Conservation (phyloP, 2,797 vertebrate species). For the Lutjanus argentimaculatus region DNA sequence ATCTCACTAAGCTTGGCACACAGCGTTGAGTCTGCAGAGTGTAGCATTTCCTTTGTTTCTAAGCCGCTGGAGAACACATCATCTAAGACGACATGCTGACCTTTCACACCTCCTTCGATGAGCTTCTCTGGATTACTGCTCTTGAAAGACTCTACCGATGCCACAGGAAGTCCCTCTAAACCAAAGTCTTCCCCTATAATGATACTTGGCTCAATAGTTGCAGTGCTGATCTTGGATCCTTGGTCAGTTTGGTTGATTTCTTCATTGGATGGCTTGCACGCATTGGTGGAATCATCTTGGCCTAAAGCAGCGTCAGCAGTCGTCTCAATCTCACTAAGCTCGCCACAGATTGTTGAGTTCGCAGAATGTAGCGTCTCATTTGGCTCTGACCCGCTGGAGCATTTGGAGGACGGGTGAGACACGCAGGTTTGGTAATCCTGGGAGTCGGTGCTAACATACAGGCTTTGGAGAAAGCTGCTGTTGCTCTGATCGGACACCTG, state of each 20-base stretch:
- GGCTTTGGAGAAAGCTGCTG: slow-evolving; percentile 67
- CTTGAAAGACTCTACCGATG: neutral
- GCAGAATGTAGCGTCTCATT: slow-evolving; percentile 36
- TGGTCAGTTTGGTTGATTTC: slow-evolving; percentile 1
- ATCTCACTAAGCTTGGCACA: slow-evolving; percentile 24
- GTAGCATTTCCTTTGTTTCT: slow-evolving; percentile 17
- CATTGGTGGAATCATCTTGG: neutral
- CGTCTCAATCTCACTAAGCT: slow-evolving; percentile 17
- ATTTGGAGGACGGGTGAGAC: slow-evolving; percentile 71
- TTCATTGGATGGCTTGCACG: neutral
- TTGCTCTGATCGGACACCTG: slow-evolving; percentile 37
- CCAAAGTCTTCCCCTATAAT: neutral
- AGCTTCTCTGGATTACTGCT: slow-evolving; percentile 21
- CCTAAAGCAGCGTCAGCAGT: neutral
- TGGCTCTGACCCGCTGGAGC: slow-evolving; percentile 30
- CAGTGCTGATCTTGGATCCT: neutral
- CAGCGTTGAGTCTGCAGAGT: slow-evolving; percentile 49
- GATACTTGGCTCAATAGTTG: slow-evolving; percentile 16
- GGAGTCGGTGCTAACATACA: slow-evolving; percentile 74
- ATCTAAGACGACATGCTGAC: too few relatives aligned
- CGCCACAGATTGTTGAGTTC: slow-evolving; percentile 39
- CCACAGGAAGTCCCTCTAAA: neutral
- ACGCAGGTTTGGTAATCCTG: slow-evolving; percentile 78
- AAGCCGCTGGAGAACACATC: slow-evolving; percentile 19
- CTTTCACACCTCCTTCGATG: neutral